Percentiles rank a stretch among this genome's conserved stretches.
Evolutionary conservation across 2,888 invertebrate genomes (phyloP).

Genomic region (Andricus curvator): DNA sequence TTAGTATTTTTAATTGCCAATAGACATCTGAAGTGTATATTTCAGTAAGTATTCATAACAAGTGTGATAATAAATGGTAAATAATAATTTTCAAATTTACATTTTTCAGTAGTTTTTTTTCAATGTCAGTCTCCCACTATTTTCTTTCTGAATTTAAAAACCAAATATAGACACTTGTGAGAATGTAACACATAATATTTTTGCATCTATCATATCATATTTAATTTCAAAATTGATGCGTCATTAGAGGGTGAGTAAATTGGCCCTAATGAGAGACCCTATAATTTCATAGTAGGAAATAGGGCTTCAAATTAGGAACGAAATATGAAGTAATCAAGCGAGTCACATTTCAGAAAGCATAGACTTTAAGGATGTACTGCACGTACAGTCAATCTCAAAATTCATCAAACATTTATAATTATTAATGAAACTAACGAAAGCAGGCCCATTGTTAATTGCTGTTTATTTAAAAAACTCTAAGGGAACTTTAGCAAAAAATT

Average conservation of each 20-base stretch:
- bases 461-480: too few species aligned
- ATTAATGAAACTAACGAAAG: neutral
- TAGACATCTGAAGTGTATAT: too few species aligned
- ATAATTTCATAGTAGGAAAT: neutral
- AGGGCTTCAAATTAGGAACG: neutral
- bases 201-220: neutral
- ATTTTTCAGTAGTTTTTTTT: too few species aligned
- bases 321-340: conserved; percentile 19
- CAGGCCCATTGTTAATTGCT: neutral
- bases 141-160: too few species aligned
- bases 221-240: neutral
- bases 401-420: neutral
- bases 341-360: neutral
- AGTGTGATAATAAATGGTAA: too few species aligned
- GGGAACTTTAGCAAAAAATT: too few species aligned
- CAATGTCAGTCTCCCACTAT: too few species aligned
- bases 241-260: neutral
- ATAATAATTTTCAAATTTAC: too few species aligned
- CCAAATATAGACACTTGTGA: neutral
- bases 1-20: too few species aligned
- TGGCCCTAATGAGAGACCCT: conserved; percentile 2
- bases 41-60: too few species aligned
- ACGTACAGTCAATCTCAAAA: too few species aligned
- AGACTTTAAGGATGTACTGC: neutral
- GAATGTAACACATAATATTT: neutral